phyloP scores from a whole-genome alignment of 2,888 invertebrate species.

The Pristionchus mayeri region DNA sequence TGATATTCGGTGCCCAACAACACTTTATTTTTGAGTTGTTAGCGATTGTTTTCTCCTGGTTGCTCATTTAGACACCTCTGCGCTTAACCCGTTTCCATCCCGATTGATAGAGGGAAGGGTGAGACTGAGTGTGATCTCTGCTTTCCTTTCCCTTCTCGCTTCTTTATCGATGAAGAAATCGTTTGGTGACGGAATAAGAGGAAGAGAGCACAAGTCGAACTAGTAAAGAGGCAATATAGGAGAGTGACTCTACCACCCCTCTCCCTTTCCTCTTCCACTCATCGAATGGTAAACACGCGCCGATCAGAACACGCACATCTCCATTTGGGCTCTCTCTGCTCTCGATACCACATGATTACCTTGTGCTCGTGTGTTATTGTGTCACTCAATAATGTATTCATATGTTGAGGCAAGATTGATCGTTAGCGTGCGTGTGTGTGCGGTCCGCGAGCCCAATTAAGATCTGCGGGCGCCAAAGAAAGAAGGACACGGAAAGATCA shows the following conservation, averaged over 20 bases:
- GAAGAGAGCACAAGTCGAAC: neutral
- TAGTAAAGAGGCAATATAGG: slow-evolving; percentile 16
- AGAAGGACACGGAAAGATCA: neutral
- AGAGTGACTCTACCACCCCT: neutral
- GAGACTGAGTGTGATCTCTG: neutral
- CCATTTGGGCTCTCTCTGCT: neutral
- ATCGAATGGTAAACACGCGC: neutral
- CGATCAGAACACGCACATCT: neutral
- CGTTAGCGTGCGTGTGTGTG: neutral
- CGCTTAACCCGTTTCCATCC: too few species aligned
- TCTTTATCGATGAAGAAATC: neutral
- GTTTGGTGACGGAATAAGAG: too few species aligned
- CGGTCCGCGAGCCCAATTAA: neutral
- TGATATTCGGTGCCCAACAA: too few species aligned
- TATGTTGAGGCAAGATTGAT: slow-evolving; percentile 42
- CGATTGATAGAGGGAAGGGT: too few species aligned
- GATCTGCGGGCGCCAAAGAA: slow-evolving; percentile 5
- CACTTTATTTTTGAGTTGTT: too few species aligned
- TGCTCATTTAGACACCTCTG: neutral
- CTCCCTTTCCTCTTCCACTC: neutral
- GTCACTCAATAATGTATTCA: too few species aligned
- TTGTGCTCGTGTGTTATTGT: too few species aligned
- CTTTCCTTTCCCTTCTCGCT: neutral
- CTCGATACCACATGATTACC: neutral
- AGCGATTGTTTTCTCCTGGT: too few species aligned